These are phyloP conservation scores for Peromyscus polionotus DNA, from an alignment of 2,113 vertebrate species.

Conservation along the genomic window DNA sequence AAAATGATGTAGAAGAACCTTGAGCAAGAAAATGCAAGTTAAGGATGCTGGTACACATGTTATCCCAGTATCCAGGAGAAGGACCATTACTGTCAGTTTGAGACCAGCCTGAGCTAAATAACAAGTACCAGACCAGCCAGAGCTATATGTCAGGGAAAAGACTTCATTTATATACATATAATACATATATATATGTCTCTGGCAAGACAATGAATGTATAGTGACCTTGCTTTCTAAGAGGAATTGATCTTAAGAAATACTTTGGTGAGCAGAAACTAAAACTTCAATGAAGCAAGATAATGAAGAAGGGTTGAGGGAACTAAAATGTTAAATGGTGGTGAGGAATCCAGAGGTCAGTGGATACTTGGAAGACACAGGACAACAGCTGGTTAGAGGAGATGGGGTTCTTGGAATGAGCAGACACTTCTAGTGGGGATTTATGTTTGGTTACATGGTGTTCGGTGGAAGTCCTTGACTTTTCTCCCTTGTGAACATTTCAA, in stretches of 20 bases:
- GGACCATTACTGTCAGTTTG: neutral
- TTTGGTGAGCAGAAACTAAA: neutral
- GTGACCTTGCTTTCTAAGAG: neutral
- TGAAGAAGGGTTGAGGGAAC: neutral
- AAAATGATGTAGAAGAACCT: neutral
- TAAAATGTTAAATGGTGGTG: neutral
- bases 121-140: neutral
- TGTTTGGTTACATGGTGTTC: neutral
- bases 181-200: neutral
- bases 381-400: neutral
- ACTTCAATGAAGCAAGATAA: neutral
- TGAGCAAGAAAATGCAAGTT: neutral
- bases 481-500: conserved; percentile 10
- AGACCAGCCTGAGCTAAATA: neutral
- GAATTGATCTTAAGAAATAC: neutral
- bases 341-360: neutral
- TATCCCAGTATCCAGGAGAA: neutral
- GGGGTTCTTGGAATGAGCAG: neutral
- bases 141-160: neutral
- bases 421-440: conserved; percentile 42
- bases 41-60: neutral
- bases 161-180: neutral
- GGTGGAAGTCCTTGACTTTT: neutral
- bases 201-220: neutral
- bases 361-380: neutral